Percentiles rank a stretch among this genome's conserved stretches.
Evolutionary conservation across 2,888 invertebrate species (phyloP).

Genomic region (Chalcosyrphus nemorum): DNA sequence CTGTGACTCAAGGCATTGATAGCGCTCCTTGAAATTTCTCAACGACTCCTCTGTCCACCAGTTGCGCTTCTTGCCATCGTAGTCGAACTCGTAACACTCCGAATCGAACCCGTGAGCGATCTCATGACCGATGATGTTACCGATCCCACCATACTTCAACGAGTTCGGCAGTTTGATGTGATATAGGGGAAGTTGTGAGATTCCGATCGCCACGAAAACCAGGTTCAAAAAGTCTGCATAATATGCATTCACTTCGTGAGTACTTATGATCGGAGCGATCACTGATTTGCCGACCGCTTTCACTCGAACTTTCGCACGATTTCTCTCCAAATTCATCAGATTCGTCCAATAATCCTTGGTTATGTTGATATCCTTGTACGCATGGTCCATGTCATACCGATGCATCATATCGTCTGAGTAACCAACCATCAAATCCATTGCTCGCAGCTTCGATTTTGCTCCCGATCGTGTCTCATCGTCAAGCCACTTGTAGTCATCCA

Average conservation of each 20-base stretch:
- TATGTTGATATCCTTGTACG: constrained; percentile 75
- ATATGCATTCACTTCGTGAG: constrained; percentile 79
- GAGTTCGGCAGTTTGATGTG: constrained; percentile 76
- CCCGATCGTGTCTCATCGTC: constrained; percentile 78
- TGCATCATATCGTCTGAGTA: constrained; percentile 78
- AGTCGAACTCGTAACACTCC: constrained; percentile 78
- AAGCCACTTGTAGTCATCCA: constrained; percentile 78
- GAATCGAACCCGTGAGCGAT: constrained; percentile 80
- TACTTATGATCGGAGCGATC: constrained; percentile 77
- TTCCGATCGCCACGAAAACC: constrained; percentile 78
- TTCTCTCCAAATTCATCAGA: constrained; percentile 75
- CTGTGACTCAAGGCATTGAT: constrained; percentile 78
- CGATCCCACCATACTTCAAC: constrained; percentile 78
- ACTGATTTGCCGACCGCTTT: constrained; percentile 77
- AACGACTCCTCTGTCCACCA: constrained; percentile 78
- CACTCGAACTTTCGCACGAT: constrained; percentile 75
- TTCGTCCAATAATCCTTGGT: constrained; percentile 76
- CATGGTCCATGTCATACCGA: constrained; percentile 74
- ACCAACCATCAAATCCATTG: constrained; percentile 79
- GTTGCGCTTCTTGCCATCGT: constrained; percentile 78
- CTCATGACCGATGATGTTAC: constrained; percentile 78
- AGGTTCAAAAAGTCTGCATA: constrained; percentile 79
- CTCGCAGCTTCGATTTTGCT: constrained; percentile 77
- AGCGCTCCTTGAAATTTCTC: constrained; percentile 79
- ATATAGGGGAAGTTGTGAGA: constrained; percentile 78